Evolutionary conservation across 2,888 invertebrate species (phyloP), one percentile per base, ranked within the genome.

Genomic region (Phyllotreta cruciferae): DNA sequence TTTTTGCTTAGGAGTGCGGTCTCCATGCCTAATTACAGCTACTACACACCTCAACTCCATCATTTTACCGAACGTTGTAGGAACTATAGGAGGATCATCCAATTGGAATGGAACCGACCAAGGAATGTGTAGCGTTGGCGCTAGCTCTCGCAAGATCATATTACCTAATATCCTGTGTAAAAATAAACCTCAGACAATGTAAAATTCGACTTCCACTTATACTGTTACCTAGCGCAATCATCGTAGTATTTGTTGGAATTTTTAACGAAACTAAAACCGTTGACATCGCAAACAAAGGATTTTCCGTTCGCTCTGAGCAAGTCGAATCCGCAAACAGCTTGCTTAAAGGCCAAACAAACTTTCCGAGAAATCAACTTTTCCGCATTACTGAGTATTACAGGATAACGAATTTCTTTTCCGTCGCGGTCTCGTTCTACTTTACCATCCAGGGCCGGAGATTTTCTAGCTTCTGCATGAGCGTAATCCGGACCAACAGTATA

Each of bases 231-330:
- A 14, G 98, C 98, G 81, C 98, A 98, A 78, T 99, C 99, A 81
- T 99, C 99, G 79, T 99, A 99, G 83, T 99, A 99, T 79, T 99
- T 99, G 81, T 95, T 95, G 0, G 98, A 98, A 80, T 98, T 99
- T 81, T 99, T 99, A 34, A 99, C 99, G 82, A 99, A 99, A 78
- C 98, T 98, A 82, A 99, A 99, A 0, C 99, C 99, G 82, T 99
- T 99, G 2, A 99, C 99, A 84, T 99, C 99, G 83, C 99, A 99
- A 0, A 99, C 99, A 81, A 94, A 99, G 0, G 98, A 98, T 81
- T 96, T 95, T 53, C 99, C 99, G 84, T 96, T 98, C 13, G 99
- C 98, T 88, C 93, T 88, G 56, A 99, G 84, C 67, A 99, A 86
- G 85, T 99, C 99, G 81, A 99, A 99, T 11, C 99, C 99, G 80